Evolutionary conservation across 2,797 vertebrate species (phyloP).

Genomic region (Sphenopsis melanotis): DNA sequence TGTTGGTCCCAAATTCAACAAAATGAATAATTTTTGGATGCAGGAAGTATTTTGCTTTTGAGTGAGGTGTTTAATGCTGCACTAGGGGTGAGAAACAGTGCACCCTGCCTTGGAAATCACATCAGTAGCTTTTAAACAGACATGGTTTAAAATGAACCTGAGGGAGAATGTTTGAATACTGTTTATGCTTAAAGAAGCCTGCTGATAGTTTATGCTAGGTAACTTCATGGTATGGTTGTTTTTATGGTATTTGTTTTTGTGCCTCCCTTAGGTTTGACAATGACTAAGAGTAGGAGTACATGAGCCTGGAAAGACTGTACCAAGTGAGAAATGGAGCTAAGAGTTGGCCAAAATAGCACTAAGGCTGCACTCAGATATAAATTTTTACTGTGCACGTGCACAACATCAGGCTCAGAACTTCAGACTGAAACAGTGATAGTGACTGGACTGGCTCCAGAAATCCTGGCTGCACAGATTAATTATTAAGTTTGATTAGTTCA

Average conservation of each 20-base stretch:
- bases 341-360: not conserved
- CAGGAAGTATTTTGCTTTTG: not conserved
- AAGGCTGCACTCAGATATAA: rapidly evolving
- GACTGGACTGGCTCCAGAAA: not conserved
- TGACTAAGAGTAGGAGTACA: rapidly evolving
- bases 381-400: not conserved
- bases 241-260: not conserved
- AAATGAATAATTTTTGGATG: not conserved
- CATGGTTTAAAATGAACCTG: not conserved
- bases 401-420: not conserved
- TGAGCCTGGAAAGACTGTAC: not conserved
- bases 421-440: not conserved
- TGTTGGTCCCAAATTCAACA: too few species aligned
- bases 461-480: not conserved
- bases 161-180: not conserved
- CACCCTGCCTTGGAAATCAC: not conserved
- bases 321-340: not conserved
- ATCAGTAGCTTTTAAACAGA: not conserved
- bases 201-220: not conserved
- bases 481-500: not conserved
- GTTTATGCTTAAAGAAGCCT: not conserved
- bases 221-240: not conserved
- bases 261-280: not conserved
- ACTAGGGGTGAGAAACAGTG: not conserved
- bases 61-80: not conserved